These are phyloP conservation scores for Agrochola litura DNA, from an alignment of 2,888 invertebrate species.

Conservation along the genomic window DNA sequence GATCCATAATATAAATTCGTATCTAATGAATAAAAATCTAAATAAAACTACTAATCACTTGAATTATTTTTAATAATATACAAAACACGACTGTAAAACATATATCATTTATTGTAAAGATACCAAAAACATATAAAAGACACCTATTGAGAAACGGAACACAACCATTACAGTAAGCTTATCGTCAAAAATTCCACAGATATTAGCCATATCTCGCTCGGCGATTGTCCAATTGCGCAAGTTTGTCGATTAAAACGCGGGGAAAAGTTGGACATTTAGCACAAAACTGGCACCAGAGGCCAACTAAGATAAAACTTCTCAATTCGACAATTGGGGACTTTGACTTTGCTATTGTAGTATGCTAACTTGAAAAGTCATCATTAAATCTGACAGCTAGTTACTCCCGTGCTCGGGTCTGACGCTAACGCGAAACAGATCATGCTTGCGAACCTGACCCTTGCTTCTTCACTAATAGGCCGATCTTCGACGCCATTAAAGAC, in stretches of 20 bases:
- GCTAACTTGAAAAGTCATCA: conserved; percentile 18
- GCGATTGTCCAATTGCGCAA: conserved; percentile 81
- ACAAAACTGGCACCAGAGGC: conserved; percentile 71
- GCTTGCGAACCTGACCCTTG: conserved; percentile 70
- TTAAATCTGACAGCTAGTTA: conserved; percentile 73
- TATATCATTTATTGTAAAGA: conserved; percentile 50
- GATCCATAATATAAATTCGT: neutral
- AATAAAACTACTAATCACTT: conserved; percentile 26
- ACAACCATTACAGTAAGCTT: conserved; percentile 68
- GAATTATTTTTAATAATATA: conserved; percentile 32
- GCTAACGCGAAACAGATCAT: conserved; percentile 81
- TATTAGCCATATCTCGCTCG: conserved; percentile 77
- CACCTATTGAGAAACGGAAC: conserved; percentile 58
- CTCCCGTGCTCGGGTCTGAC: conserved; percentile 74
- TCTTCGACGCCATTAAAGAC: conserved; percentile 77
- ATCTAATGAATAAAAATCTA: neutral
- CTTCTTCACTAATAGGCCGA: conserved; percentile 65
- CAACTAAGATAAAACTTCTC: conserved; percentile 79
- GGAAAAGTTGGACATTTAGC: conserved; percentile 76
- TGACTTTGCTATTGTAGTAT: conserved; percentile 38
- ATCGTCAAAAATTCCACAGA: conserved; percentile 76
- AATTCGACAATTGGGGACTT: conserved; percentile 67
- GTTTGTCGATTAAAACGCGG: conserved; percentile 81
- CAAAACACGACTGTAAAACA: conserved; percentile 16
- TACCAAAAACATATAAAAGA: conserved; percentile 55